Evolutionary conservation across 2,888 invertebrate species (phyloP).

Genomic region (Oxycera nigricornis): DNA sequence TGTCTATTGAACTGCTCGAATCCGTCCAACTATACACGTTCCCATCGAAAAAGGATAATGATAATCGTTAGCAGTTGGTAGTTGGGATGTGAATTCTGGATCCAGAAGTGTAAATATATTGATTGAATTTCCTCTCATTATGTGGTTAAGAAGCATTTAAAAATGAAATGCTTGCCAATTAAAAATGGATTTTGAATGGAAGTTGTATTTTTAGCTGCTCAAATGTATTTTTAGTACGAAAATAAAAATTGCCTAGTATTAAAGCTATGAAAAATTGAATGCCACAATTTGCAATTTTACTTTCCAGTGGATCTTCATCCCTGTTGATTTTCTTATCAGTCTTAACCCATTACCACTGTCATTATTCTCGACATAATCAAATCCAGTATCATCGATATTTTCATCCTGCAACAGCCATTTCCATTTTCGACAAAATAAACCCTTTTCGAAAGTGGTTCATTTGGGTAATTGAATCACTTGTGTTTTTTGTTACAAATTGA

Average conservation of each 20-base stretch:
- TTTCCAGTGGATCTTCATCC: too few relatives aligned
- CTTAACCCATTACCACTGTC: neutral
- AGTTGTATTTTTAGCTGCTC: too few relatives aligned
- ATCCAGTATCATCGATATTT: neutral
- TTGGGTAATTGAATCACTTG: conserved; percentile 36
- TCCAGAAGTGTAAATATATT: too few relatives aligned
- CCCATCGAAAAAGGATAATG: conserved; percentile 17
- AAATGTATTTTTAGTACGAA: too few relatives aligned
- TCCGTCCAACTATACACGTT: conserved; percentile 14
- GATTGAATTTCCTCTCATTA: too few relatives aligned
- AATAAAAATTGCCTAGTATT: too few relatives aligned
- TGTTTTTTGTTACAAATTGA: conserved; percentile 28
- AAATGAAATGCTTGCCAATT: too few relatives aligned
- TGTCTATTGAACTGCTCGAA: neutral
- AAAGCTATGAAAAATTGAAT: too few relatives aligned
- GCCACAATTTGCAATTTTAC: too few relatives aligned
- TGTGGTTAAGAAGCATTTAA: too few relatives aligned
- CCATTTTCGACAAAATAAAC: conserved; percentile 18
- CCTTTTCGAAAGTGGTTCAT: conserved; percentile 26
- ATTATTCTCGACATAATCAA: neutral
- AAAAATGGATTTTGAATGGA: too few relatives aligned
- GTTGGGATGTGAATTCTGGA: neutral
- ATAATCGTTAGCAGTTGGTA: neutral
- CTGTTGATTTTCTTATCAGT: neutral
- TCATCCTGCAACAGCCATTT: neutral